A percentile compares a stretch with the other conserved stretches of the same genome.
Conservation (phyloP, 30 jellyfish, hydroid and myxozoan species). For the Mastigias papua region DNA sequence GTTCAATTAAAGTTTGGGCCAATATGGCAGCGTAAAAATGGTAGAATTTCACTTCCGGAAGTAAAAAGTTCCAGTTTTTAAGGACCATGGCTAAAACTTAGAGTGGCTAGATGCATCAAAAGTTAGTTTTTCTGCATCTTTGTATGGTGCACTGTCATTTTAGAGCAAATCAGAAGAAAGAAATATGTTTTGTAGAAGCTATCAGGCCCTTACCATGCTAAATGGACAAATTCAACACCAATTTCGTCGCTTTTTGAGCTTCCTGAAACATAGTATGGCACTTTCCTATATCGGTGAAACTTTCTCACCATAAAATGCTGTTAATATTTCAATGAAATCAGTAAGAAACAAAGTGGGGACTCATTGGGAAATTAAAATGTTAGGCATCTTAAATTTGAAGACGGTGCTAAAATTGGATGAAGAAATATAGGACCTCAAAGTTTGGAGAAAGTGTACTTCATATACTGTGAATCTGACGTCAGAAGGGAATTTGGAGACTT, state of each 20-base stretch:
- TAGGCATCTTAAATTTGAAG: background rate
- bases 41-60: too few relatives aligned
- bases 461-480: too few relatives aligned
- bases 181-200: too few relatives aligned
- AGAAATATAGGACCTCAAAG: too few relatives aligned
- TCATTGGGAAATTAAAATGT: slow-evolving; percentile 1
- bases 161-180: too few relatives aligned
- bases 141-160: too few relatives aligned
- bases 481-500: too few relatives aligned
- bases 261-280: slow-evolving; percentile 4
- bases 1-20: slow-evolving; percentile 1
- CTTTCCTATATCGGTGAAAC: too few relatives aligned
- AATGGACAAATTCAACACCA: background rate
- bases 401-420: too few relatives aligned
- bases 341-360: background rate
- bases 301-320: too few relatives aligned
- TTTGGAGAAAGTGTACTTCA: too few relatives aligned
- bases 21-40: slow-evolving; percentile 31
- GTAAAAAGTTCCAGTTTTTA: too few relatives aligned
- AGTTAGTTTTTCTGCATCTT: slow-evolving; percentile 1
- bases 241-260: background rate
- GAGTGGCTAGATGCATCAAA: background rate
- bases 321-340: background rate
- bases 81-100: slow-evolving; percentile 8
- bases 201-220: slow-evolving; percentile 3